Conservation (phyloP, 2,888 invertebrate species). For the Colostygia pectinataria region DNA sequence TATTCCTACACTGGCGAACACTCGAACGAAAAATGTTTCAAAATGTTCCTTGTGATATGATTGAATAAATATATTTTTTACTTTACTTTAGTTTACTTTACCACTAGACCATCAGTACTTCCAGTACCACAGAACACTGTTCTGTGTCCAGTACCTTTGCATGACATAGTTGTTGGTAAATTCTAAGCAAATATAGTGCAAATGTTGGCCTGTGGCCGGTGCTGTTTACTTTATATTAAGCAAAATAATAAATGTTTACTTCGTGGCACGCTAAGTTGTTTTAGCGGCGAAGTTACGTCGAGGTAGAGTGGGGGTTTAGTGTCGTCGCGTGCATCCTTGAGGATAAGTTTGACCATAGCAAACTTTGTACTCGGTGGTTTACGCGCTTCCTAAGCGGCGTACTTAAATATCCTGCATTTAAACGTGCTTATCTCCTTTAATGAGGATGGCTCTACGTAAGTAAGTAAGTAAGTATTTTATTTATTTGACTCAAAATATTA, state of each 20-base stretch:
- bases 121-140: too few species aligned
- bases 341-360: constrained; percentile 64
- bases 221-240: constrained; percentile 42
- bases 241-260: constrained; percentile 55
- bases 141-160: too few species aligned
- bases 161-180: too few species aligned
- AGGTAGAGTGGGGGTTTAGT: constrained; percentile 65
- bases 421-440: constrained; percentile 36
- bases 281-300: constrained; percentile 63
- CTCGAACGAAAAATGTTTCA: too few species aligned
- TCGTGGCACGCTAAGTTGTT: constrained; percentile 52
- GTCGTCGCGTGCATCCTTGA: constrained; percentile 65
- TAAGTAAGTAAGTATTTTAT: constrained; percentile 24
- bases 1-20: too few species aligned
- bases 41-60: too few species aligned
- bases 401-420: constrained; percentile 44
- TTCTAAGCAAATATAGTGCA: constrained; percentile 5
- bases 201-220: constrained; percentile 28
- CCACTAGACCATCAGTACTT: too few species aligned
- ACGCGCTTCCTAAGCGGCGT: constrained; percentile 40
- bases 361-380: constrained; percentile 66
- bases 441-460: constrained; percentile 17
- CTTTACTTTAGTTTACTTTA: too few species aligned
- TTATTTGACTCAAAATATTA: too few species aligned
- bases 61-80: too few species aligned